A percentile compares a stretch with the other conserved stretches of the same genome.
These are phyloP conservation scores for Cephalopholis sonnerati DNA, from an alignment of 2,113 vertebrate genomes.

Conservation along the genomic window DNA sequence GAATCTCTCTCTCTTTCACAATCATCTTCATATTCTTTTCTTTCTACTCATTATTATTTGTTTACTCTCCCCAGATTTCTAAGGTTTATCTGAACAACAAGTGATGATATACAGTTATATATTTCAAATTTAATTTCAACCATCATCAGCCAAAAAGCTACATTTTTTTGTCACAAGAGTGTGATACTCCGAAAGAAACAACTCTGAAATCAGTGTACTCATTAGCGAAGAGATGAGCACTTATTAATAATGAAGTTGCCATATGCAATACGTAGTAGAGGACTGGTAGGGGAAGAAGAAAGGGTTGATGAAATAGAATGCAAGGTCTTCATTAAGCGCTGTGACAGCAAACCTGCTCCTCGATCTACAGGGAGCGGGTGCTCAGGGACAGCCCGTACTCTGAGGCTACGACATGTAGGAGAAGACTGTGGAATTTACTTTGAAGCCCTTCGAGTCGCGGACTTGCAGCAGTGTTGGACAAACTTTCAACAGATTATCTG, in stretches of 20 bases:
- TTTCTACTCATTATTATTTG: neutral
- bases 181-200: slow-evolving; percentile 43
- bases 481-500: slow-evolving; percentile 63
- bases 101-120: no score
- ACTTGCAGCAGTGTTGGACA: slow-evolving; percentile 60
- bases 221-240: slow-evolving; percentile 66
- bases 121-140: neutral
- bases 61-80: neutral
- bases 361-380: slow-evolving; percentile 48
- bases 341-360: slow-evolving; percentile 67
- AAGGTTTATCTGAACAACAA: slow-evolving; percentile 2
- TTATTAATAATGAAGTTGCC: slow-evolving; percentile 64
- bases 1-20: slow-evolving; percentile 13
- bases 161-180: slow-evolving; percentile 12
- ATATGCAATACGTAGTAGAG: slow-evolving; percentile 47
- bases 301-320: slow-evolving; percentile 81
- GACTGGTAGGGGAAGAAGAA: slow-evolving; percentile 54
- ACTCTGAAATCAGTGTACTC: slow-evolving; percentile 56
- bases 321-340: slow-evolving; percentile 79
- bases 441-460: slow-evolving; percentile 57
- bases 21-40: neutral
- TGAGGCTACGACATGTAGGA: slow-evolving; percentile 38
- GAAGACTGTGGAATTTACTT: slow-evolving; percentile 56
- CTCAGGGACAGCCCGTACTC: slow-evolving; percentile 64
- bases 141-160: slow-evolving; percentile 10